phyloP scores from a whole-genome alignment of 2,797 vertebrate species.

The Artibeus lituratus region DNA sequence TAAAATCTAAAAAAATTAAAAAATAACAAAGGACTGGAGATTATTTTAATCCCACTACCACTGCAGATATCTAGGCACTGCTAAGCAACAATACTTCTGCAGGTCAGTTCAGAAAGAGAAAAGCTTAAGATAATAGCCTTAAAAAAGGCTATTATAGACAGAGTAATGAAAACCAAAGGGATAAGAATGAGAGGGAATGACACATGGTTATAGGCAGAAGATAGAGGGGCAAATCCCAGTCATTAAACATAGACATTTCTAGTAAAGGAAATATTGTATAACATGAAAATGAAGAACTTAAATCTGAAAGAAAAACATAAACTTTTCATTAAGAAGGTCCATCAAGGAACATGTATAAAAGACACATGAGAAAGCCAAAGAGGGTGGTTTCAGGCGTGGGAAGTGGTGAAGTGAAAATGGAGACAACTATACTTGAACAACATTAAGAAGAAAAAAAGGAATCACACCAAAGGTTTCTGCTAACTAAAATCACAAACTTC shows the following conservation, averaged over 20 bases:
- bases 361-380: too few relatives aligned
- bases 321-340: background rate
- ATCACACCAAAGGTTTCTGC: background rate
- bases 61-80: constrained; percentile 47
- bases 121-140: too few relatives aligned
- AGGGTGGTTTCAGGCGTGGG: too few relatives aligned
- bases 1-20: too few relatives aligned
- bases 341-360: too few relatives aligned
- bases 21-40: background rate
- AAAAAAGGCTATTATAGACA: constrained; percentile 55
- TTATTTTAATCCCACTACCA: background rate
- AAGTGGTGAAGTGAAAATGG: too few relatives aligned
- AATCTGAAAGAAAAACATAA: background rate
- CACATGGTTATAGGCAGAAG: background rate
- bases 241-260: background rate
- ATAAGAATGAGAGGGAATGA: background rate
- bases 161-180: constrained; percentile 46
- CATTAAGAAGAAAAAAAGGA: too few relatives aligned
- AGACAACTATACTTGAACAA: too few relatives aligned
- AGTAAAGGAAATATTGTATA: background rate
- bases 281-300: background rate
- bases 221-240: background rate
- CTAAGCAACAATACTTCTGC: constrained; percentile 74
- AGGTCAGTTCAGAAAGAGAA: constrained; percentile 54
- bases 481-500: background rate